These are phyloP conservation scores for Gibbula magus DNA, from an alignment of 2,888 invertebrate species.

Conservation along the genomic window DNA sequence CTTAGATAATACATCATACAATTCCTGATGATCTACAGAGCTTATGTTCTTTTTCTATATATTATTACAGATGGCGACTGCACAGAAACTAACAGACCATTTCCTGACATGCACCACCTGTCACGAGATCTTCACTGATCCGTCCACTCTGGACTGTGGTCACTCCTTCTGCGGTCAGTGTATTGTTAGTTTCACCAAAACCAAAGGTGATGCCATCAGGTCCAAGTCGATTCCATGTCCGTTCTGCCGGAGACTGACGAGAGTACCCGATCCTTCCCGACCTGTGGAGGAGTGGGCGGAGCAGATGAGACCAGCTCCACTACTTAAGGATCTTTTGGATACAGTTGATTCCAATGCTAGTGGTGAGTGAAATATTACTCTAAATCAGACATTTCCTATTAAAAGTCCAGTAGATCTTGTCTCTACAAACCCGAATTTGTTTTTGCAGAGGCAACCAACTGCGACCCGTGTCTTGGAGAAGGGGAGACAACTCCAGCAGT, in stretches of 20 bases:
- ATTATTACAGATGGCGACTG: too few relatives aligned
- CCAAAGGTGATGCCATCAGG: not conserved
- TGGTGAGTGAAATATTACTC: not conserved
- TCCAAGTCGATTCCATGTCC: not conserved
- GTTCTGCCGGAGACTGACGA: not conserved
- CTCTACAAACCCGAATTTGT: not conserved
- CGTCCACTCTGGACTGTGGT: not conserved
- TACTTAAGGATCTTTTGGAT: not conserved
- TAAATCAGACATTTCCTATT: too few relatives aligned
- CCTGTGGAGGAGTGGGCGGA: slow-evolving; percentile 9
- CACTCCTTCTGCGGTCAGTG: not conserved
- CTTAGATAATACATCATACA: too few relatives aligned
- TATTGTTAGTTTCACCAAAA: not conserved
- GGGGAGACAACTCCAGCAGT: not conserved
- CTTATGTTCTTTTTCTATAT: too few relatives aligned
- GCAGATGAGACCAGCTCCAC: not conserved
- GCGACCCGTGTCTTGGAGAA: not conserved
- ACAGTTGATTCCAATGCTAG: not conserved
- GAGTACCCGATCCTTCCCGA: not conserved
- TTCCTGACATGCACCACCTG: not conserved
- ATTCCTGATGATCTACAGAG: too few relatives aligned
- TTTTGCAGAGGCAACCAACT: not conserved
- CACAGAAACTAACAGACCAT: not conserved
- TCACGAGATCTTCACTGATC: not conserved
- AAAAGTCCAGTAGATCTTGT: not conserved